Conservation (phyloP, 2,113 vertebrate species). For the Chlorodrepanis virens region DNA sequence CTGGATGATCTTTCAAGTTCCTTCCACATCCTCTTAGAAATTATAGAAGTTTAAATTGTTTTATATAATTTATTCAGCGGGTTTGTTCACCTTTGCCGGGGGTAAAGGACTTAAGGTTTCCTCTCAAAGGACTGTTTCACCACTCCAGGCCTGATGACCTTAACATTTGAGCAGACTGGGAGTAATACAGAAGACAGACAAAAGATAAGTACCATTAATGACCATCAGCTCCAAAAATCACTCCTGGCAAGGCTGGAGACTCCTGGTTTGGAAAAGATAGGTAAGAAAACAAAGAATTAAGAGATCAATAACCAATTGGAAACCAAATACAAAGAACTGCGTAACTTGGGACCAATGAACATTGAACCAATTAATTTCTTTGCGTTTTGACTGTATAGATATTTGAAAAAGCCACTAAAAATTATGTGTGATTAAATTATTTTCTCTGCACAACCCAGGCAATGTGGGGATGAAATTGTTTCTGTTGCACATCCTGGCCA, state of each 20-base stretch:
- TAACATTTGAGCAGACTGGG: background rate
- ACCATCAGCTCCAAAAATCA: background rate
- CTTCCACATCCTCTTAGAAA: background rate
- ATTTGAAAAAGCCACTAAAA: background rate
- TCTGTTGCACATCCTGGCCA: background rate
- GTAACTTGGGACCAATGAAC: background rate
- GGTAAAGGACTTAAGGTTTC: background rate
- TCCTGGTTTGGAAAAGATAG: background rate
- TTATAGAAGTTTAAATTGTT: background rate
- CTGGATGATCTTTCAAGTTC: background rate
- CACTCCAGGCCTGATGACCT: accelerated
- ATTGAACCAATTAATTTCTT: background rate
- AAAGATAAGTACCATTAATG: accelerated
- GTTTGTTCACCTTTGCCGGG: background rate
- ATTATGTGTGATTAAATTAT: background rate
- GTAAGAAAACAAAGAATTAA: background rate
- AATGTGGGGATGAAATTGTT: background rate
- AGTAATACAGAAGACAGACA: background rate
- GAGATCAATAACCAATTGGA: background rate
- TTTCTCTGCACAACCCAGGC: background rate
- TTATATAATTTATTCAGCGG: background rate
- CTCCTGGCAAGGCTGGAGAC: background rate
- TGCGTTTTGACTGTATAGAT: background rate
- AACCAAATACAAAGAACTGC: background rate
- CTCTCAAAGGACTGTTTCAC: background rate